Base-by-base conservation (phyloP, 2,113 vertebrate genomes). In the Sapajus apella region DNA sequence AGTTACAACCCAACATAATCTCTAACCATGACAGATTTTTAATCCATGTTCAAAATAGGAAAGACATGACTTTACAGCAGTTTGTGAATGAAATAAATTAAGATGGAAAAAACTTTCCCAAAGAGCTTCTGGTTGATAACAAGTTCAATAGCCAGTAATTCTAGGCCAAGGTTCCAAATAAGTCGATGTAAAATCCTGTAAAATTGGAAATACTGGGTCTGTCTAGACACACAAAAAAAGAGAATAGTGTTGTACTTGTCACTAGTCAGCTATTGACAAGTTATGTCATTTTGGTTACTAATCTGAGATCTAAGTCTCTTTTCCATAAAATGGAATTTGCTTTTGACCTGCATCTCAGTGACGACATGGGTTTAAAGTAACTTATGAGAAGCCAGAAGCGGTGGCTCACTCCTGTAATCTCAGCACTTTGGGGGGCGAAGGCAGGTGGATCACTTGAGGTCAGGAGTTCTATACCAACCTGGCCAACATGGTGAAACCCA, bases 61-160 rank as follows among this genome's bases (percentile, higher is more conserved):
- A 88, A 95, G 55, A 61, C 18, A 43, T 16, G 27, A 3, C n/a
- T 88, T 84, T 17, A 6, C 16, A 76, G 79, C 37, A 85, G 17
- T 95, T 81, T 93, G 56, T 81, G 45, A 92, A 68, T 40, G 21
- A 97, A 55, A 89, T 82, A 85, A 72, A 96, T 37, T 91, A 50
- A 87, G 32, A 70, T 1, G 77, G 27, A 32, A 86, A 68, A 91
- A 95, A 23, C 45, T 58, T 93, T 84, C 47, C 30, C 90, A 70
- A 84, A 68, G 30, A 87, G 58, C 35, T 27, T 94, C 68, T 72
- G 8, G 4, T 55, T 88, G 79, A 56, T 66, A 80, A 93, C 61
- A 64, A 84, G 50, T 81, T 76, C 56, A 93, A 64, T 1, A 70
- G n/a, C n/a, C 18, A 68, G 17, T 75, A 96, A 84, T 47, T 58